Evolutionary conservation across 2,888 invertebrate genomes (phyloP).

Genomic region (Rosalia funebris): DNA sequence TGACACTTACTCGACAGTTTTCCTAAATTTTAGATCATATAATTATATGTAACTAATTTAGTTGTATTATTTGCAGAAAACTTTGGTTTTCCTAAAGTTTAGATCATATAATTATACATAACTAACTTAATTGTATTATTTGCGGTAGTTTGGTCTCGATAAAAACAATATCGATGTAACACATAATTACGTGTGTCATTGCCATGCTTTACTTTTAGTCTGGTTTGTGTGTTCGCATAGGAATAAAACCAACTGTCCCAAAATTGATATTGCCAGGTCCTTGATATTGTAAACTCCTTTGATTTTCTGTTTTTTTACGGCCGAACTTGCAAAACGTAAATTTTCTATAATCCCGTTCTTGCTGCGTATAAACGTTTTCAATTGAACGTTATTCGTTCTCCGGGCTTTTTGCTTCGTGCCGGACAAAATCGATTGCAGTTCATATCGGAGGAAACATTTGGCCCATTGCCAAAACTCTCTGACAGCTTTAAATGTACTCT

Average conservation of each 20-base stretch:
- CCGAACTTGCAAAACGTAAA: slow-evolving; percentile 15
- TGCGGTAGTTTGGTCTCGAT: too few species aligned
- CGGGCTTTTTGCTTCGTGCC: slow-evolving; percentile 24
- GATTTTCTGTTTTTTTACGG: slow-evolving; percentile 1
- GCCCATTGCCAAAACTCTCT: slow-evolving; percentile 50
- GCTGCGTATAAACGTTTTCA: slow-evolving; percentile 32
- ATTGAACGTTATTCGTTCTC: slow-evolving; percentile 35
- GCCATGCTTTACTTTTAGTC: not conserved
- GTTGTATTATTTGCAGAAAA: too few species aligned
- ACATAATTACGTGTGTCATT: not conserved
- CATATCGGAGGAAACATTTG: slow-evolving; percentile 49
- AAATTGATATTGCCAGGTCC: too few species aligned
- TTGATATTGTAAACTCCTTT: not conserved
- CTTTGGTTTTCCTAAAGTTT: too few species aligned
- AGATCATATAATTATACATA: too few species aligned
- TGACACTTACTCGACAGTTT: too few species aligned
- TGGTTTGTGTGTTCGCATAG: not conserved
- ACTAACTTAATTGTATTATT: too few species aligned
- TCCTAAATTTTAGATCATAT: too few species aligned
- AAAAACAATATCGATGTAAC: too few species aligned
- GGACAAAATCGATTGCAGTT: slow-evolving; percentile 50
- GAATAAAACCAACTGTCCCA: not conserved
- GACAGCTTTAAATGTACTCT: slow-evolving; percentile 39
- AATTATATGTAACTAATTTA: too few species aligned
- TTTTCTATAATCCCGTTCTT: slow-evolving; percentile 47